Base-by-base conservation (phyloP, 2,888 invertebrate species). In the Phengaris arion region DNA sequence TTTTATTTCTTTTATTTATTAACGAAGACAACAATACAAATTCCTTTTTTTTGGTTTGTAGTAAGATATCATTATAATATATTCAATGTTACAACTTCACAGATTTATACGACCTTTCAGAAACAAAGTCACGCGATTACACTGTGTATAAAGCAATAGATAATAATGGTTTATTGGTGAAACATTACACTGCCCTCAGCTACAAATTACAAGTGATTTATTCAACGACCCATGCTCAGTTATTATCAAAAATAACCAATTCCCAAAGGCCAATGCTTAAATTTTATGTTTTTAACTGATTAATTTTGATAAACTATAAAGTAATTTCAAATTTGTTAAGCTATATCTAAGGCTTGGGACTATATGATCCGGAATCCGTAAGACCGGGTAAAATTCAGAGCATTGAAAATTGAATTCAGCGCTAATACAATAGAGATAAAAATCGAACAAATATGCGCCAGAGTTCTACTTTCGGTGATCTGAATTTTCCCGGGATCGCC, bases 151-250 rank as follows among this genome's bases (percentile, higher is more conserved):
- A 64, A 64, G 64, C 64, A 64, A 64, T 64, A 64, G 64, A 64
- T 64, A 52, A 52, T 52, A 35, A 64, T 64, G 64, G 64, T 64
- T 64, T 64, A 6, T 35, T 4, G 10, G 64, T 64, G 64, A 64
- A 64, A 45, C 64, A 64, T 64, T 35, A 64, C 64, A 6, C 12
- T 2, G 64, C 64, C 64, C 0, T 45, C 35, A 35, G 64, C 13
- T 64, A 64, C 64, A 12, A 64, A 64, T 64, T 64, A 64, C 64
- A 12, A 64, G 64, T 64, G 64, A 64, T 64, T 64, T 64, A 64
- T 64, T 6, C 64, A 12, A 35, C 64, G 64, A 45, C 64, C 64
- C 45, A 64, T 45, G 15, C 35, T 35, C 64, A 13, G 13, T 64
- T 45, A 64, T 64, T 64, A 64, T 64, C 64, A 64, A 45, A 64